These are phyloP conservation scores for Vanessa tameamea DNA, from an alignment of 1,140 invertebrate species.

Conservation along the genomic window DNA sequence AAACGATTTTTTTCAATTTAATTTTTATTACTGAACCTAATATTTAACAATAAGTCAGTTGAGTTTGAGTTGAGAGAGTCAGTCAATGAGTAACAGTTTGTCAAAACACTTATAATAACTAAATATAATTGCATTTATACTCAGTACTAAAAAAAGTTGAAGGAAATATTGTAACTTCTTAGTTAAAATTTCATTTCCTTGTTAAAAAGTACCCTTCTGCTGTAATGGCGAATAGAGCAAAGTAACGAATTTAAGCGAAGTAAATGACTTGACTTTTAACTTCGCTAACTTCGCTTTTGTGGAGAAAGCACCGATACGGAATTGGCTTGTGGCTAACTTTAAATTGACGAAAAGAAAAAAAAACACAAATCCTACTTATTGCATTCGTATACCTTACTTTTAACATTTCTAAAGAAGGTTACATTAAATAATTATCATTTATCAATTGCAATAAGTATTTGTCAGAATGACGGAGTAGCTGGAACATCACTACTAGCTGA, in stretches of 20 bases:
- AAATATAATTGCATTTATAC: too few species aligned
- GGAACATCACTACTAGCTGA: too few species aligned
- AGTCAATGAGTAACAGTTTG: too few species aligned
- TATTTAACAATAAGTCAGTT: too few species aligned
- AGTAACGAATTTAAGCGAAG: slow-evolving; percentile 32
- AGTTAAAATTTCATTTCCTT: slow-evolving; percentile 10
- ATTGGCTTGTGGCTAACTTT: slow-evolving; percentile 23
- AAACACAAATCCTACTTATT: not conserved
- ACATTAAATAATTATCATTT: not conserved
- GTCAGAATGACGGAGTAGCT: too few species aligned
- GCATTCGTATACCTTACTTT: not conserved
- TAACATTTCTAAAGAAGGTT: not conserved
- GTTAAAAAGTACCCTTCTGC: slow-evolving; percentile 9
- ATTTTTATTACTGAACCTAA: too few species aligned
- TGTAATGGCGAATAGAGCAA: slow-evolving; percentile 20
- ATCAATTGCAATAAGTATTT: too few species aligned
- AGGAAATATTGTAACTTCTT: slow-evolving; percentile 10
- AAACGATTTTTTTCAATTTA: too few species aligned
- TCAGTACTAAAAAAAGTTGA: not conserved
- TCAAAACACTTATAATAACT: too few species aligned
- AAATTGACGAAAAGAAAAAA: slow-evolving; percentile 25
- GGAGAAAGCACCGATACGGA: slow-evolving; percentile 25
- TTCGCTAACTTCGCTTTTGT: slow-evolving; percentile 29
- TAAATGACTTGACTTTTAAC: slow-evolving; percentile 33
- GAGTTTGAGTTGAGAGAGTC: too few species aligned